Conservation (phyloP, 2,888 invertebrate species). For the Diaprepes abbreviatus region DNA sequence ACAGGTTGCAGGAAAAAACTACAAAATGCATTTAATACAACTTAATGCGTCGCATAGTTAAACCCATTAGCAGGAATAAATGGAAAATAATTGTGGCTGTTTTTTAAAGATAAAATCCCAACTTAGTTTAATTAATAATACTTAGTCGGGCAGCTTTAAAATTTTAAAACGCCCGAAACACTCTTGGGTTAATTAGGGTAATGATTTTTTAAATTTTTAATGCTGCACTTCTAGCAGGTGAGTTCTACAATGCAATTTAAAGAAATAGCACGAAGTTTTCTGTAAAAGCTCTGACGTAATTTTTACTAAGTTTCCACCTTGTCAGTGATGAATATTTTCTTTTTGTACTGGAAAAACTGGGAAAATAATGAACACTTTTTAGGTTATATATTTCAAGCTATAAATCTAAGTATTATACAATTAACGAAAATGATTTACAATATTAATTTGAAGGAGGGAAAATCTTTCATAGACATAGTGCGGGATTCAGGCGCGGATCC, state of each 20-base stretch:
- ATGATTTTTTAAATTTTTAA: conserved; percentile 9
- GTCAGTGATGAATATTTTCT: too few relatives aligned
- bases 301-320: too few relatives aligned
- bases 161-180: conserved; percentile 6
- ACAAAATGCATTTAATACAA: neutral
- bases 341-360: too few relatives aligned
- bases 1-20: neutral
- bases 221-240: conserved; percentile 5
- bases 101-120: conserved; percentile 19
- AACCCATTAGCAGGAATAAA: conserved; percentile 14
- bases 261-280: neutral
- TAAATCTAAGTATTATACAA: too few relatives aligned
- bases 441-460: too few relatives aligned
- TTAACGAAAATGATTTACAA: too few relatives aligned
- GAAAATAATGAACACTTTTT: too few relatives aligned
- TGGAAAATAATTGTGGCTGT: conserved; percentile 25
- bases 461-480: too few relatives aligned
- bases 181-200: conserved; percentile 8
- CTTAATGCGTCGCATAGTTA: neutral
- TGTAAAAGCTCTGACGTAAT: neutral
- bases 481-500: too few relatives aligned
- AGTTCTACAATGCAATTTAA: neutral
- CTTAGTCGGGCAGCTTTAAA: conserved; percentile 4
- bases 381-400: too few relatives aligned
- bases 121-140: conserved; percentile 29